Percentiles rank a stretch among this genome's conserved stretches.
Evolutionary conservation across 1,140 invertebrate species (phyloP).

Genomic region (Cotesia vestalis): DNA sequence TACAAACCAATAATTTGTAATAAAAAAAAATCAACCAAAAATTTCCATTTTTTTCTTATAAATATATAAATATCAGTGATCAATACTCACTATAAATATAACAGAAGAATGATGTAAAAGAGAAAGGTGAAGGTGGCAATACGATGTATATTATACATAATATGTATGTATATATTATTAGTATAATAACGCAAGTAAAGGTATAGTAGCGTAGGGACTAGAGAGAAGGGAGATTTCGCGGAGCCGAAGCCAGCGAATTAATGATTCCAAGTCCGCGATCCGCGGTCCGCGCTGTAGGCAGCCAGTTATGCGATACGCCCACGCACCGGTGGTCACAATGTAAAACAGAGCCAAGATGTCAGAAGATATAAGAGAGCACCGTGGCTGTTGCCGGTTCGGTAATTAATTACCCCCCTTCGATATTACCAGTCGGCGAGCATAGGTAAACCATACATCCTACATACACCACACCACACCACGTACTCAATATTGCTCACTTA

Average conservation of each 20-base stretch:
- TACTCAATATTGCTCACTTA: no score
- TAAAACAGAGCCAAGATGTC: constrained; percentile 55
- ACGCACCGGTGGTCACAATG: constrained; percentile 56
- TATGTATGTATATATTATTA: no score
- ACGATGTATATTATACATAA: constrained; percentile 24
- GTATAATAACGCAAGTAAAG: constrained; percentile 32
- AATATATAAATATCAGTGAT: no score
- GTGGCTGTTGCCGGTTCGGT: constrained; percentile 47
- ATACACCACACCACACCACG: not conserved
- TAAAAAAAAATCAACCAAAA: no score
- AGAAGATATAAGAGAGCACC: constrained; percentile 52
- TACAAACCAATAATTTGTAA: no score
- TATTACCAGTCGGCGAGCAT: constrained; percentile 35
- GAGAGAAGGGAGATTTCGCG: not conserved
- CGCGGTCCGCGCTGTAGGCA: constrained; percentile 40
- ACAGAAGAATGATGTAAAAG: constrained; percentile 42
- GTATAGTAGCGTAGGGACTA: not conserved
- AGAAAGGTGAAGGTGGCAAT: constrained; percentile 36
- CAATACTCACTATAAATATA: no score
- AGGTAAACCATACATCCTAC: not conserved
- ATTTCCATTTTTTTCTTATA: no score
- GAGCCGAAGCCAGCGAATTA: constrained; percentile 46
- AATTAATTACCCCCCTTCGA: constrained; percentile 57
- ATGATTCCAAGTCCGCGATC: constrained; percentile 48
- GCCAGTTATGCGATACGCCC: constrained; percentile 52